Percentiles rank a stretch among this genome's conserved stretches.
Conservation (phyloP, 2,797 vertebrate species). For the Crax fasciolata region DNA sequence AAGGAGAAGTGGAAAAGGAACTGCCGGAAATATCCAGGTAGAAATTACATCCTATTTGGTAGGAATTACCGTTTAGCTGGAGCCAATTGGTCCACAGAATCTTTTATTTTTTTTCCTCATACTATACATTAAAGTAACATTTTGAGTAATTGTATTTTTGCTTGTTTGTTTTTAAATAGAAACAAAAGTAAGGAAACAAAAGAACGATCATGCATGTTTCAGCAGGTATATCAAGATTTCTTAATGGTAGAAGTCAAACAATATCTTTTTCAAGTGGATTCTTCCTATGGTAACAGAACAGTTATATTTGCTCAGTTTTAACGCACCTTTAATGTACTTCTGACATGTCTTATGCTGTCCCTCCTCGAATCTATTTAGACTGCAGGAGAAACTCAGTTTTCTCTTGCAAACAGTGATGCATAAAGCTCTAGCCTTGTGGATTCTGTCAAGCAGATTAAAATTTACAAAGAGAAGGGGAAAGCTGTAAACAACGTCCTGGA, state of each 20-base stretch:
- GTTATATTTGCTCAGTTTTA: not conserved
- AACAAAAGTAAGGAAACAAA: not conserved
- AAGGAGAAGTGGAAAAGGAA: not conserved
- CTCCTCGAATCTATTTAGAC: not conserved
- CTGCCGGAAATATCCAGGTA: not conserved
- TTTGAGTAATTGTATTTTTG: too few species aligned
- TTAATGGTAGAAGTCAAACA: not conserved
- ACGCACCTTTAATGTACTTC: not conserved
- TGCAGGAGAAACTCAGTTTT: not conserved
- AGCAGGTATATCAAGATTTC: not conserved
- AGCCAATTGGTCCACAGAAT: not conserved
- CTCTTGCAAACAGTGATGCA: not conserved
- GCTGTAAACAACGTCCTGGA: not conserved
- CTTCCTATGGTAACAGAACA: not conserved
- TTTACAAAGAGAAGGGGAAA: not conserved
- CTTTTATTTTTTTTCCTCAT: not conserved
- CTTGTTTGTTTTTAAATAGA: not conserved
- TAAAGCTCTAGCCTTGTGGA: not conserved
- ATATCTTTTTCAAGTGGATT: not conserved
- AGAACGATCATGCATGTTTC: not conserved
- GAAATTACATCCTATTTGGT: not conserved
- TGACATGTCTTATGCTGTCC: accelerated
- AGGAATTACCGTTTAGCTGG: not conserved
- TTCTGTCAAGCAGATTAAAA: not conserved
- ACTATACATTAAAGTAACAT: not conserved